phyloP scores from a whole-genome alignment of 2,888 invertebrate species.

The Mesoligia furuncula region DNA sequence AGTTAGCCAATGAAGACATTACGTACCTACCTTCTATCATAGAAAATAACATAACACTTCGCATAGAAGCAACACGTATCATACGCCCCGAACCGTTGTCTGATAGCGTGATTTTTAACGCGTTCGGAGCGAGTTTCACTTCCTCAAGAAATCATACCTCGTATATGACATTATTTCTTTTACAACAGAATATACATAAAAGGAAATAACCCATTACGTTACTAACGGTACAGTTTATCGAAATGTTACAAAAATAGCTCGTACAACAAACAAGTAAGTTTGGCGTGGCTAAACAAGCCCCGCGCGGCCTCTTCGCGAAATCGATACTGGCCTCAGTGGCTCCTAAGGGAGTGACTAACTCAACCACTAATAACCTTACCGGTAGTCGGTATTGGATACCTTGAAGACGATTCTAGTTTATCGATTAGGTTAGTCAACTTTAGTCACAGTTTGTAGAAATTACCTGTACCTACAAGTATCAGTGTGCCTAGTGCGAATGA shows the following conservation, averaged over 20 bases:
- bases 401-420: constrained; percentile 28
- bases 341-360: constrained; percentile 54
- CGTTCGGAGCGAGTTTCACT: not conserved
- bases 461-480: not conserved
- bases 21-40: not conserved
- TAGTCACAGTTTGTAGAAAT: not conserved
- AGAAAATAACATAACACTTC: not conserved
- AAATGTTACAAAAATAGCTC: constrained; percentile 25
- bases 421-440: constrained; percentile 31
- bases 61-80: not conserved
- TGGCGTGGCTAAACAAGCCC: constrained; percentile 30
- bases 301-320: constrained; percentile 48
- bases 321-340: constrained; percentile 54
- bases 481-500: not conserved
- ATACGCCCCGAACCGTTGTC: not conserved
- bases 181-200: not conserved
- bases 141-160: not conserved
- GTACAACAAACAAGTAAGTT: constrained; percentile 30
- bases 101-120: not conserved
- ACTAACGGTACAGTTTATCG: constrained; percentile 3
- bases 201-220: not conserved
- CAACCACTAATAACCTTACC: constrained; percentile 48
- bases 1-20: not conserved
- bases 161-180: not conserved
- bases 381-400: constrained; percentile 41